These are phyloP conservation scores for Microplitis manilae DNA, from an alignment of 2,888 invertebrate species.

Conservation along the genomic window DNA sequence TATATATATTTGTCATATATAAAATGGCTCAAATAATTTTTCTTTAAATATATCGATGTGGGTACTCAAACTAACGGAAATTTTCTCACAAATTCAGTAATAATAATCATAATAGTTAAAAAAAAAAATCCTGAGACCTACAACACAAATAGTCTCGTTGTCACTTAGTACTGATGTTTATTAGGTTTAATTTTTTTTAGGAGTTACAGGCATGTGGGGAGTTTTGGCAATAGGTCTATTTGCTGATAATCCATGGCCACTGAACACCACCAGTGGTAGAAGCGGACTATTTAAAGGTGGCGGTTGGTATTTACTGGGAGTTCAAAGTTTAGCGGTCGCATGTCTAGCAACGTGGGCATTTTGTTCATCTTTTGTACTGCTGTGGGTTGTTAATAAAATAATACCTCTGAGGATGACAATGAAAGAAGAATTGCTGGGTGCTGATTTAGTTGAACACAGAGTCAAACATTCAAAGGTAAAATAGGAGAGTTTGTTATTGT, in stretches of 20 bases:
- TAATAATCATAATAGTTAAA: no score
- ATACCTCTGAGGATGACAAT: slow-evolving; percentile 89
- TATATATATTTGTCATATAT: no score
- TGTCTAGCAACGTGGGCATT: slow-evolving; percentile 85
- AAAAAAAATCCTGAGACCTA: no score
- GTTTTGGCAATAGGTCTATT: slow-evolving; percentile 91
- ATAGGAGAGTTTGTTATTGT: slow-evolving; percentile 33
- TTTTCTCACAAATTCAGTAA: no score
- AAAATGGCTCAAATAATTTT: no score
- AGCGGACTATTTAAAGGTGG: slow-evolving; percentile 87
- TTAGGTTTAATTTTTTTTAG: slow-evolving; percentile 44
- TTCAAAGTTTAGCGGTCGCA: slow-evolving; percentile 83
- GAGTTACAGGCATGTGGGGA: slow-evolving; percentile 77
- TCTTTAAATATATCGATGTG: no score
- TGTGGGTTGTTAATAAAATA: slow-evolving; percentile 84
- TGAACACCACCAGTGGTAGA: slow-evolving; percentile 85
- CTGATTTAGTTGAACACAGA: slow-evolving; percentile 90
- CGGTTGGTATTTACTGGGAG: slow-evolving; percentile 88
- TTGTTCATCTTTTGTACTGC: slow-evolving; percentile 79
- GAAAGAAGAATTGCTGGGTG: slow-evolving; percentile 89
- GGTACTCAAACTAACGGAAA: no score
- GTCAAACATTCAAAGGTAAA: slow-evolving; percentile 81
- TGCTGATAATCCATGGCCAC: slow-evolving; percentile 86
- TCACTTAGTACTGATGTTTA: not conserved
- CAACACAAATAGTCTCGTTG: no score